Evolutionary conservation across 2,113 vertebrate genomes (phyloP).

Genomic region (Panthera leo): DNA sequence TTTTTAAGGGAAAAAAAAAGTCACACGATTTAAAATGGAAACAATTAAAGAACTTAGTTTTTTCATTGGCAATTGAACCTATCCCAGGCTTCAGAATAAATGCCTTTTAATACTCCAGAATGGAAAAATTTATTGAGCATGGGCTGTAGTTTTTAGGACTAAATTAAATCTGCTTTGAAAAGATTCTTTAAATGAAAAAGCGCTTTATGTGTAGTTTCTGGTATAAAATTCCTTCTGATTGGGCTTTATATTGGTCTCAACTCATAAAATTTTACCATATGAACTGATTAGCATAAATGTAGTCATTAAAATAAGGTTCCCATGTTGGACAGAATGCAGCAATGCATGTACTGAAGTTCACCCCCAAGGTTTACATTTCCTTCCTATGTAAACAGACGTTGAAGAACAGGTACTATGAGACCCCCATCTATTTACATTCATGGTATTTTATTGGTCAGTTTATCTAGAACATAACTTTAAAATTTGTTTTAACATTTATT

Average conservation of each 20-base stretch:
- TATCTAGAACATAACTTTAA: not conserved
- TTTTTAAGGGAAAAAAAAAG: not conserved
- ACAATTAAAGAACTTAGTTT: not conserved
- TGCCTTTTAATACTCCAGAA: not conserved
- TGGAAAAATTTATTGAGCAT: not conserved
- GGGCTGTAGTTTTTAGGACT: not conserved
- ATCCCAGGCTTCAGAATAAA: not conserved
- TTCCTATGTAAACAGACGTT: not conserved
- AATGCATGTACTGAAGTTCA: not conserved
- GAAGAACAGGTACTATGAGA: not conserved
- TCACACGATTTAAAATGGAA: constrained; percentile 14
- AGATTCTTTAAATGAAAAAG: constrained; percentile 22
- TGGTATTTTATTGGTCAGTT: not conserved
- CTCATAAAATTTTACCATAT: not conserved
- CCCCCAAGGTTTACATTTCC: not conserved
- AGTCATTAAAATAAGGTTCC: not conserved
- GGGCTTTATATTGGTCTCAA: not conserved
- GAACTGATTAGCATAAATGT: not conserved
- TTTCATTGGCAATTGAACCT: not conserved
- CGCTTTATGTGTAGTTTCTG: not conserved
- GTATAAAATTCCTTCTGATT: not conserved
- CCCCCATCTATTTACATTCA: not conserved
- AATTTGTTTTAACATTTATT: too few species aligned
- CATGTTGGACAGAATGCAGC: not conserved
- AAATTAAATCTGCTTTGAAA: constrained; percentile 44